Evolutionary conservation across 2,888 invertebrate genomes (phyloP), one percentile per base, ranked within the genome.

Genomic region (Taenaris catops): DNA sequence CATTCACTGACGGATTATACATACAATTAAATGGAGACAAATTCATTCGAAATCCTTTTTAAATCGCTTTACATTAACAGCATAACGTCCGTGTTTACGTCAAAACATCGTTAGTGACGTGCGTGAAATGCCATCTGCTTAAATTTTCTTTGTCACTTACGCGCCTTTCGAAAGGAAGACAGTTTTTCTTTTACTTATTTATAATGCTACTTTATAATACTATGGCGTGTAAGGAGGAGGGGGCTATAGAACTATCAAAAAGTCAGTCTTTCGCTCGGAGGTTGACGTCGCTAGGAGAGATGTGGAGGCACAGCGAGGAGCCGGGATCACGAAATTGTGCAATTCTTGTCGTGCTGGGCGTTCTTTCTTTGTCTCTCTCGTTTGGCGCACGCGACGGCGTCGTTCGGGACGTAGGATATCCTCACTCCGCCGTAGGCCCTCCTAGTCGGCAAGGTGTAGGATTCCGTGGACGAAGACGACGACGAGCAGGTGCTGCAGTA

Each of bases 371-470:
- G 87, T 49, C 92, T 88, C 34, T 93, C 89, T 42, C 93, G 89
- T 53, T 92, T 89, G 27, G 95, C 95, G 62, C 93, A 93, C 37
- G 96, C 96, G 27, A 96, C 88, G 2, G 95, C 94, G 75, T 96
- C 96, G 72, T 96, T 96, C 51, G 96, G 96, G 48, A 97, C 96
- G 78, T 97, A 97, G 4, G 96, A 95, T 56, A 96, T 96, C 50
- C 96, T 84, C 6, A 96, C 95, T 20, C 96, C 96, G 34, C 95
- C 95, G 65, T 95, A 95, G 29, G 94, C 94, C 38, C 94, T 88
- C 50, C 95, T 81, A 20, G 95, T 92, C 2, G 96, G 96, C 54
- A 96, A 79, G 43, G 95, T 93, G 70, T 96, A 96, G 47, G 96
- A 94, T 58, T 94, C 92, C 48, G 95, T 94, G 47, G 96, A 96